These are phyloP conservation scores for Emys orbicularis DNA, from an alignment of 2,797 vertebrate species.

Conservation along the genomic window DNA sequence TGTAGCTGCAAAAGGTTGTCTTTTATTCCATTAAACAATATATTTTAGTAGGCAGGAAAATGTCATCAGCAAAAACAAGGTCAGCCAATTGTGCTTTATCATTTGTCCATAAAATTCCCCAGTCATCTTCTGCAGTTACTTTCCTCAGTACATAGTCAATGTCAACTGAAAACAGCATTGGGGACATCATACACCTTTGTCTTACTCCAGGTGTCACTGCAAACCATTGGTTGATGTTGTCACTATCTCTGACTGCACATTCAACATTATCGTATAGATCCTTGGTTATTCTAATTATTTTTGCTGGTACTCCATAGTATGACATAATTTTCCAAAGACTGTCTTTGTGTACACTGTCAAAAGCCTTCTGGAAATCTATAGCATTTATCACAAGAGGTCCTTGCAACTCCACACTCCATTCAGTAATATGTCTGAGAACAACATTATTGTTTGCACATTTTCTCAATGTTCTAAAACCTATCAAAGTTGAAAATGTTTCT, in stretches of 20 bases:
- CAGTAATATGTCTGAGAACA: not conserved
- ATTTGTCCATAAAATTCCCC: not conserved
- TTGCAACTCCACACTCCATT: not conserved
- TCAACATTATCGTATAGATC: not conserved
- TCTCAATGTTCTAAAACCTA: not conserved
- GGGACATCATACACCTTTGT: not conserved
- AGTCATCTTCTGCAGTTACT: not conserved
- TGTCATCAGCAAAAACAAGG: not conserved
- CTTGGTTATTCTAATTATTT: not conserved
- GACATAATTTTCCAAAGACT: not conserved
- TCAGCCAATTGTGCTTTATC: not conserved
- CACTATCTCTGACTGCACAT: not conserved
- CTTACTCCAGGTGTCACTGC: not conserved
- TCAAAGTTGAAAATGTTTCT: not conserved
- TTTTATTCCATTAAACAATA: not conserved
- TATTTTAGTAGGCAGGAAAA: not conserved
- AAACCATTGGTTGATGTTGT: not conserved
- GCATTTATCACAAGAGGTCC: not conserved
- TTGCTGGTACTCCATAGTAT: not conserved
- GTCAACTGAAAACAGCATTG: not conserved
- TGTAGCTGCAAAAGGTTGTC: not conserved
- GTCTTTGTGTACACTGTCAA: not conserved
- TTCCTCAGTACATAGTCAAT: not conserved
- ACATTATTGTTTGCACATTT: not conserved
- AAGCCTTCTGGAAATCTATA: not conserved